These are phyloP conservation scores for Prionace glauca DNA, from an alignment of 2,797 vertebrate species.

Conservation along the genomic window DNA sequence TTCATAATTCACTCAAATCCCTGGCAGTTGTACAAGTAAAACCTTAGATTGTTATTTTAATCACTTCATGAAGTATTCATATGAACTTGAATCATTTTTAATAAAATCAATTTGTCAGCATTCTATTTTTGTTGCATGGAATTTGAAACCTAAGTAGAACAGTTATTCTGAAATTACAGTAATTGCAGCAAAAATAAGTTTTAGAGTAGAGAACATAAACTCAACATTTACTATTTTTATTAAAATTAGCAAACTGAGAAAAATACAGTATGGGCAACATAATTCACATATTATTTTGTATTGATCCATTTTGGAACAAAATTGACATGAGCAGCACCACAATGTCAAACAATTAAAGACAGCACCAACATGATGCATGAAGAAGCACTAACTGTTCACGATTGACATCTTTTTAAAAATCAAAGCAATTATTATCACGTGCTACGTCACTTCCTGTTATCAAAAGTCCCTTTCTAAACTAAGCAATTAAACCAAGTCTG, in stretches of 20 bases:
- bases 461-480: background rate
- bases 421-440: background rate
- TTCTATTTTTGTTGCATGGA: background rate
- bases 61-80: no score
- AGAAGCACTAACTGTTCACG: background rate
- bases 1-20: background rate
- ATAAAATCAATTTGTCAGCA: background rate
- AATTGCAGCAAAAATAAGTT: background rate
- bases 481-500: background rate
- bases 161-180: background rate
- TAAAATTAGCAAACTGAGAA: background rate
- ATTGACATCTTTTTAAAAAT: background rate
- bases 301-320: background rate
- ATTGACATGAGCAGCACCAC: background rate
- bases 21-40: background rate
- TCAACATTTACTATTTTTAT: background rate
- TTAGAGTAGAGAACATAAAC: background rate
- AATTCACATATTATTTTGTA: background rate
- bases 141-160: background rate
- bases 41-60: background rate
- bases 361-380: background rate
- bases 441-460: background rate
- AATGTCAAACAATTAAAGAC: background rate
- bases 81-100: background rate
- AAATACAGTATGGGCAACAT: background rate